phyloP scores from a whole-genome alignment of 2,888 invertebrate species.

The Thecophora atra region DNA sequence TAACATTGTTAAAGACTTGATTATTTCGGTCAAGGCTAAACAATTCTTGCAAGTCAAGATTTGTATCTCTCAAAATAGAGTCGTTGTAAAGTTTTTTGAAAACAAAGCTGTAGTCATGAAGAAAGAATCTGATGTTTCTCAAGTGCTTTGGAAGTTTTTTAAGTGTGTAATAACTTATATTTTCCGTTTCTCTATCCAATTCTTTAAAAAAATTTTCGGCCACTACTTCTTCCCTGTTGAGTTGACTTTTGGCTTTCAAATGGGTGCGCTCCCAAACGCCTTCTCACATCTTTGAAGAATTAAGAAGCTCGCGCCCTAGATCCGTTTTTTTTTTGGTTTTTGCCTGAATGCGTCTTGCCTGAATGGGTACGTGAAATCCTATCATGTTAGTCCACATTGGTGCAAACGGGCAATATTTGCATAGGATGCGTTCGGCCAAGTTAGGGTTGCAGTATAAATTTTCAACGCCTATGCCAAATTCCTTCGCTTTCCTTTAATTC shows the following conservation, averaged over 20 bases:
- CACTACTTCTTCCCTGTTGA: neutral
- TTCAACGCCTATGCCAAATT: neutral
- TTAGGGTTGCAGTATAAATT: neutral
- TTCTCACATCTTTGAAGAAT: neutral
- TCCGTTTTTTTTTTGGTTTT: neutral
- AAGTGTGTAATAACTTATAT: neutral
- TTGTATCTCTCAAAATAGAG: neutral
- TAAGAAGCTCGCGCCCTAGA: neutral
- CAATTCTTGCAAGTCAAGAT: neutral
- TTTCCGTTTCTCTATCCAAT: neutral
- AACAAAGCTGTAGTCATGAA: neutral
- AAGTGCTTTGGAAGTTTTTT: neutral
- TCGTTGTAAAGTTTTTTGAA: neutral
- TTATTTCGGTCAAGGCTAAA: neutral
- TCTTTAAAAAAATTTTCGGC: constrained; percentile 4
- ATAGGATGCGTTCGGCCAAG: neutral
- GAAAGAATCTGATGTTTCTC: neutral
- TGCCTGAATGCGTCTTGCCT: neutral
- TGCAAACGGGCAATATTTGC: constrained; percentile 16
- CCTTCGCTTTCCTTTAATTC: neutral
- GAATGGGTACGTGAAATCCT: constrained; percentile 17
- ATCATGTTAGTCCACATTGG: constrained; percentile 21
- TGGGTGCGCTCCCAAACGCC: neutral
- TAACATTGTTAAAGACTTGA: neutral
- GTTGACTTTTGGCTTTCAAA: neutral